These are phyloP conservation scores for Chelon labrosus DNA, from an alignment of 2,797 vertebrate genomes.

Conservation along the genomic window DNA sequence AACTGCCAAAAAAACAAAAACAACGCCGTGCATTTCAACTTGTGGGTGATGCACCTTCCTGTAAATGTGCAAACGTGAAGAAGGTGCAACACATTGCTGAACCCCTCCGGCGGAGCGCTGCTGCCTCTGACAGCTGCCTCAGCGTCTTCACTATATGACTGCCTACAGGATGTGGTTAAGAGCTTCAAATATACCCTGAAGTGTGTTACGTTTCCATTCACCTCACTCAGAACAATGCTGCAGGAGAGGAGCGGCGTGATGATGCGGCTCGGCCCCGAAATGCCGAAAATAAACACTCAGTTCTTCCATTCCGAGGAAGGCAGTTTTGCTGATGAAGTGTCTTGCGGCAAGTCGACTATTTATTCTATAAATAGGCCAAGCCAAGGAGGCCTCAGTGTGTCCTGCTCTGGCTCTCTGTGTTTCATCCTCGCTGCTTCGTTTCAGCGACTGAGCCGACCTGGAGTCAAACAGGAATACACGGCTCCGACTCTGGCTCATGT, in stretches of 20 bases:
- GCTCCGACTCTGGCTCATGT: constrained; percentile 12
- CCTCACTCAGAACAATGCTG: constrained; percentile 12
- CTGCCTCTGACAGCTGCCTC: neutral
- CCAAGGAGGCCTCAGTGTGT: constrained; percentile 7
- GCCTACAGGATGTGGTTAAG: constrained; percentile 70
- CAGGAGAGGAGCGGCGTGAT: neutral
- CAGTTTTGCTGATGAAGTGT: constrained; percentile 51
- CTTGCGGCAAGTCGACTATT: constrained; percentile 7
- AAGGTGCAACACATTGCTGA: constrained; percentile 5
- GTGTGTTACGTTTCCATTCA: constrained; percentile 61
- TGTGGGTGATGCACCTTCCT: constrained; percentile 20
- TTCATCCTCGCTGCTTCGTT: constrained; percentile 11
- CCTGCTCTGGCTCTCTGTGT: constrained; percentile 18
- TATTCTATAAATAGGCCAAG: constrained; percentile 50
- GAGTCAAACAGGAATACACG: constrained; percentile 10
- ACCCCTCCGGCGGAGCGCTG: neutral
- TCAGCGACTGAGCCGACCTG: neutral
- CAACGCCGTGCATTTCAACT: neutral
- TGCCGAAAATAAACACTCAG: constrained; percentile 26
- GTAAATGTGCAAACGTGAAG: constrained; percentile 26
- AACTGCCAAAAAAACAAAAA: neutral
- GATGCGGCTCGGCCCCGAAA: constrained; percentile 11
- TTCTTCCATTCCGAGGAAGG: constrained; percentile 22
- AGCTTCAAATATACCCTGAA: constrained; percentile 13
- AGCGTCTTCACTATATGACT: constrained; percentile 3